Percentiles rank a stretch among this genome's conserved stretches.
These are phyloP conservation scores for Oreochromis tanganicae DNA, from an alignment of 2,113 vertebrate species.

Conservation along the genomic window DNA sequence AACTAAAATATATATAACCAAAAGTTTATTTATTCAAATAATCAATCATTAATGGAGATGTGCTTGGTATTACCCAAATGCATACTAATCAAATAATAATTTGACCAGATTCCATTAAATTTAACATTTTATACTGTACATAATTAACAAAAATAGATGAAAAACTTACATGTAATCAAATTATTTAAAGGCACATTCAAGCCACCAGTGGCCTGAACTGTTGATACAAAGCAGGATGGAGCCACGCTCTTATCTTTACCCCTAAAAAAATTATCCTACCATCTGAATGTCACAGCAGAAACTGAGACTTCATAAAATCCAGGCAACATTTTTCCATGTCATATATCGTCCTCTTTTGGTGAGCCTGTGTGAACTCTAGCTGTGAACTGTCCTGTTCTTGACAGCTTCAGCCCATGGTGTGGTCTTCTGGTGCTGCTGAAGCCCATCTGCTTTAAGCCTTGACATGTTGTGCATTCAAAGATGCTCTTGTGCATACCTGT, in stretches of 20 bases:
- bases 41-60: background rate
- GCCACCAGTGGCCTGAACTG: background rate
- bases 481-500: background rate
- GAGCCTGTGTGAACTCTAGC: background rate
- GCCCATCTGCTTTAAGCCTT: background rate
- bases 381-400: background rate
- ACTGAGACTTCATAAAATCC: background rate
- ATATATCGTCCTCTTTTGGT: background rate
- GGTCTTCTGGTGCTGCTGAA: background rate
- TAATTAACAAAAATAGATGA: background rate
- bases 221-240: background rate
- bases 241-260: background rate
- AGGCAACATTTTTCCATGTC: background rate
- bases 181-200: background rate
- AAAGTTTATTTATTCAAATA: background rate
- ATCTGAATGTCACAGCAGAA: background rate
- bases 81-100: background rate
- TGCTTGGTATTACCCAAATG: background rate
- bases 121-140: background rate
- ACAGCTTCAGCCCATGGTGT: background rate
- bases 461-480: background rate
- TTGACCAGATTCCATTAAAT: background rate
- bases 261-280: too few relatives aligned
- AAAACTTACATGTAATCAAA: background rate
- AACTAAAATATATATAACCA: background rate